phyloP scores from a whole-genome alignment of 2,888 invertebrate genomes.

The Druceiella hillmani region DNA sequence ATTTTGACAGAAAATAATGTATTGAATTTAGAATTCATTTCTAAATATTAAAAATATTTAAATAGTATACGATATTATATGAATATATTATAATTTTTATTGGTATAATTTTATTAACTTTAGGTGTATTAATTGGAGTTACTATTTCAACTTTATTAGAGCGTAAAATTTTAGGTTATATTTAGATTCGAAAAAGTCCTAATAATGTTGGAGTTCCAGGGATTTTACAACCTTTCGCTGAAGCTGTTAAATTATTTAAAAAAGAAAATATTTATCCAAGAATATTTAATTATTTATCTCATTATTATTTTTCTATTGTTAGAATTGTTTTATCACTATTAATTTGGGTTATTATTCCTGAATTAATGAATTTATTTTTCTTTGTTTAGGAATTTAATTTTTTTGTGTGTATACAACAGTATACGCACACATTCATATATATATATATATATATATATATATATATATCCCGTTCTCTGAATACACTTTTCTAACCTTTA shows the following conservation, averaged over 20 bases:
- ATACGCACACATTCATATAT: too few relatives aligned
- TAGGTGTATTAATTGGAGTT: constrained; percentile 50
- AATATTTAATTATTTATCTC: constrained; percentile 45
- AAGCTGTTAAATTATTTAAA: constrained; percentile 57
- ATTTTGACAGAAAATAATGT: constrained; percentile 56
- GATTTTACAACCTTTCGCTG: constrained; percentile 55
- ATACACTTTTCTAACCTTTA: too few relatives aligned
- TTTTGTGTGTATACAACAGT: constrained; percentile 51
- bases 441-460: too few relatives aligned
- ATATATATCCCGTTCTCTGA: too few relatives aligned
- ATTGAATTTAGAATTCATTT: constrained; percentile 55
- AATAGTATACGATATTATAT: constrained; percentile 37
- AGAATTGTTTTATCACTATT: constrained; percentile 45
- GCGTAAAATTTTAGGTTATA: constrained; percentile 56
- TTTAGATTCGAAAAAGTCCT: constrained; percentile 59
- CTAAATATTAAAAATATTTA: constrained; percentile 38
- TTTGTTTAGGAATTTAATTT: constrained; percentile 48
- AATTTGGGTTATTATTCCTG: constrained; percentile 45
- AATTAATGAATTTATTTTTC: constrained; percentile 32
- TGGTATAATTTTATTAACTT: constrained; percentile 36
- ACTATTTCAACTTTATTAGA: constrained; percentile 59
- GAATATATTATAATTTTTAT: constrained; percentile 32
- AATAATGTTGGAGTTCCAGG: constrained; percentile 56
- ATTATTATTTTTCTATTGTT: constrained; percentile 45
- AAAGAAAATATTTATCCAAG: constrained; percentile 48